These are phyloP conservation scores for Tenebrosternarchus preto DNA, from an alignment of 2,113 vertebrate genomes.

Conservation along the genomic window DNA sequence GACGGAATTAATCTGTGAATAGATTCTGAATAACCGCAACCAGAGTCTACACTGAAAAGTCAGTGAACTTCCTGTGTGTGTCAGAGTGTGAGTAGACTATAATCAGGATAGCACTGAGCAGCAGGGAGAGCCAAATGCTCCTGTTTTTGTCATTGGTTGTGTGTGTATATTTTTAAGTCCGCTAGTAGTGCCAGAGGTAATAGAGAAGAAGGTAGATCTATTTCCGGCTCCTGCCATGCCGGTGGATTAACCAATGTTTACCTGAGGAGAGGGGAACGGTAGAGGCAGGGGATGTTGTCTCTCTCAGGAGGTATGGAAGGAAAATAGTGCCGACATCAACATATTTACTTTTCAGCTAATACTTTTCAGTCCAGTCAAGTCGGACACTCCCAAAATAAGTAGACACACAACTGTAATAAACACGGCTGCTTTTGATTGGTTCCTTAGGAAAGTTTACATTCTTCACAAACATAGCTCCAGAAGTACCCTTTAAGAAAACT, in stretches of 20 bases:
- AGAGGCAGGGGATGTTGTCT: not conserved
- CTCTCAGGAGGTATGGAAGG: not conserved
- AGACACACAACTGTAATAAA: constrained; percentile 1
- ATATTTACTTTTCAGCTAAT: not conserved
- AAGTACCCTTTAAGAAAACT: not conserved
- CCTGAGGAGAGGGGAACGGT: not conserved
- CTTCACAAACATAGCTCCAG: not conserved
- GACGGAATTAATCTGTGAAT: no score
- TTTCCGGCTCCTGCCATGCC: not conserved
- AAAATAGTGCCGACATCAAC: not conserved
- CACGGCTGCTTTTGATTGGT: constrained; percentile 15
- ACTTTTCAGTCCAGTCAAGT: not conserved
- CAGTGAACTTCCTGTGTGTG: not conserved
- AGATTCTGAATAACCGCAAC: not conserved
- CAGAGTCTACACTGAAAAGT: not conserved
- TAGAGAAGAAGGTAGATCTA: not conserved
- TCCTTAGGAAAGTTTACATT: constrained; percentile 10
- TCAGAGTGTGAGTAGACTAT: no score
- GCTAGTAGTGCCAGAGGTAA: not conserved
- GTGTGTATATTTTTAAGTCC: no score
- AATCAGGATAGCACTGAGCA: no score
- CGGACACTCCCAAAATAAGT: not conserved
- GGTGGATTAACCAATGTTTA: constrained; percentile 18
- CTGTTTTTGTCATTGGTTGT: no score
- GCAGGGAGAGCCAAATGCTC: no score